Evolutionary conservation across 2,888 invertebrate genomes (phyloP).

Genomic region (Hirtodrosophila alboralis): DNA sequence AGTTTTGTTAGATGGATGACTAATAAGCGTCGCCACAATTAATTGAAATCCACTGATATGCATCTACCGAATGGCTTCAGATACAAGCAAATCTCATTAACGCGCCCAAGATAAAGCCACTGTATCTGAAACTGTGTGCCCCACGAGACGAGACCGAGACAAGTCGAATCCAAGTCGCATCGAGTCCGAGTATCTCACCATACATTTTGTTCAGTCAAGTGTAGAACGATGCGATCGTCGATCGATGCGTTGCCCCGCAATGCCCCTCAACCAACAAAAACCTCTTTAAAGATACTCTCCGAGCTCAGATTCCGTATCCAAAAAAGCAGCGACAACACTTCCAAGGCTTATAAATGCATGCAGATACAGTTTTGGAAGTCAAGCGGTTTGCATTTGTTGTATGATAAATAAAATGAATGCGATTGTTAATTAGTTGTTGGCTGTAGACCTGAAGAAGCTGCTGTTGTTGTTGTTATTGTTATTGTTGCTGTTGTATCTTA

Average conservation of each 20-base stretch:
- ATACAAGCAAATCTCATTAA: constrained; percentile 84
- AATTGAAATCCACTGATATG: constrained; percentile 82
- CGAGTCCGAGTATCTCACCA: constrained; percentile 54
- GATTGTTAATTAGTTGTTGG: constrained; percentile 79
- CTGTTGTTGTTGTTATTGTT: constrained; percentile 32
- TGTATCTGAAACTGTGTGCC: constrained; percentile 47
- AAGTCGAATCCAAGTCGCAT: too few species aligned
- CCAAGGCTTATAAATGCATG: constrained; percentile 71
- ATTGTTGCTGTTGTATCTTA: constrained; percentile 55
- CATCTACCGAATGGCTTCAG: constrained; percentile 83
- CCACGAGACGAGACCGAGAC: neutral
- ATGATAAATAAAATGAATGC: constrained; percentile 79
- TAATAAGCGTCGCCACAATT: constrained; percentile 83
- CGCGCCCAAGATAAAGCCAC: constrained; percentile 79
- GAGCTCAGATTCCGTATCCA: constrained; percentile 12
- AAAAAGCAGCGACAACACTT: constrained; percentile 16
- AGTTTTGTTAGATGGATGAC: constrained; percentile 83
- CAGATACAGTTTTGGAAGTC: constrained; percentile 79
- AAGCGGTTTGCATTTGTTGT: constrained; percentile 78
- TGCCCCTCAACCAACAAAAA: neutral
- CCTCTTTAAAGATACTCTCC: constrained; percentile 6
- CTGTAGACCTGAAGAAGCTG: constrained; percentile 47
- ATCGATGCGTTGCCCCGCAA: constrained; percentile 33
- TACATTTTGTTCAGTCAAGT: constrained; percentile 77
- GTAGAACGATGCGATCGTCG: constrained; percentile 55